Evolutionary conservation across 2,797 vertebrate genomes (phyloP), one percentile per base, ranked within the genome.

Genomic region (Gila robusta): DNA sequence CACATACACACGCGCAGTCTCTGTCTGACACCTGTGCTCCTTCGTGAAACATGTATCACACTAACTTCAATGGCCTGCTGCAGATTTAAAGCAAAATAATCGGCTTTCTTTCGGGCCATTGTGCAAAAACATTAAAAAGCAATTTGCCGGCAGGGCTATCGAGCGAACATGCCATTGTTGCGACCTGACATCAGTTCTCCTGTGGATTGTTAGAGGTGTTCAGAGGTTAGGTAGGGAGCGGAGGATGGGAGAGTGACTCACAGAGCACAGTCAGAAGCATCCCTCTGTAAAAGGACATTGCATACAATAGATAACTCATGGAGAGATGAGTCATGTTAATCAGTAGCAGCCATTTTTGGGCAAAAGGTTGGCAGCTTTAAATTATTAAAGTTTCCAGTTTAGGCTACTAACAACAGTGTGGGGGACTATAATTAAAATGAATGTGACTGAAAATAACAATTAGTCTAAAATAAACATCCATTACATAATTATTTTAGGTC

Each of bases 41-140:
- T 95, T 87, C 92, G 91, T 93, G 94, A 95, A 93, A 94, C 95
- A 96, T 96, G 96, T 94, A 96, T 97, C 96, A 97, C 92, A 92
- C 93, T 95, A 81, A 94, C 96, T 97, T 96, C 97, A 97, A 97
- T 96, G 95, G 96, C 96, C 95, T 94, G 91, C 90, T 93, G 93
- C 91, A 92, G 95, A 96, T 97, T 96, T 95, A 89, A 96, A 95
- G 96, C 95, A 96, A 89, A 89, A 95, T 95, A 96, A 96, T 96
- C 95, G 89, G 89, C 94, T 95, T 96, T 96, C 95, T 96, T 97
- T 96, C 94, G 91, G 93, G 93, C 92, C 93, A 93, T 94, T 95
- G 94, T 93, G 90, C 87, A 90, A 94, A 90, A 94, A 95, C 93
- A 96, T 96, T 95, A 95, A 96, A 95, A 95, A 96, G 94, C 94